These are phyloP conservation scores for Xenopus borealis DNA, from an alignment of 2,113 vertebrate species.

Conservation along the genomic window DNA sequence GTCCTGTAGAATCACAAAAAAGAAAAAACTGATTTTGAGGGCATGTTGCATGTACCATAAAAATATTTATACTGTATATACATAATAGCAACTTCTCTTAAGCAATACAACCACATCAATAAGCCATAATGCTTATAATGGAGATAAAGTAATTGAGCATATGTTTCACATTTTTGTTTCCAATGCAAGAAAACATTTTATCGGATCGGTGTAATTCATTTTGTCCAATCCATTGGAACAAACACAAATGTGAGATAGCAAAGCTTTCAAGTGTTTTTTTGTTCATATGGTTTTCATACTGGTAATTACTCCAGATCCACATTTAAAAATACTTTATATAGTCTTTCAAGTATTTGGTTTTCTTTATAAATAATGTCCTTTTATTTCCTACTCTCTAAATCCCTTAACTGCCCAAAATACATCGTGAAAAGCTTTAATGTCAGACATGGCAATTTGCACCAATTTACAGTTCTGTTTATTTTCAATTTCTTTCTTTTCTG, in stretches of 20 bases:
- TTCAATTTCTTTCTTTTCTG: conserved; percentile 25
- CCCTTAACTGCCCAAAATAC: conserved; percentile 23
- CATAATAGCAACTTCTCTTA: too few species aligned
- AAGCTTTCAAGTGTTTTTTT: conserved; percentile 12
- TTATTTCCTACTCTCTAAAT: conserved; percentile 7
- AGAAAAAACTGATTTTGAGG: too few species aligned
- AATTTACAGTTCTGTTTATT: conserved; percentile 28
- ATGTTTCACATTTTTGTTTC: too few species aligned
- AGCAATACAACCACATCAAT: too few species aligned
- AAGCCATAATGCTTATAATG: too few species aligned
- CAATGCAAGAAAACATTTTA: not conserved
- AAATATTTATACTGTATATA: too few species aligned
- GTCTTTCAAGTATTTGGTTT: conserved; percentile 28
- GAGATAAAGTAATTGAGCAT: too few species aligned
- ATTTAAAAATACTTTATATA: conserved; percentile 23
- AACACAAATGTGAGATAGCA: conserved; percentile 15
- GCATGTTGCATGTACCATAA: too few species aligned
- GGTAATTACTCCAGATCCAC: conserved; percentile 17
- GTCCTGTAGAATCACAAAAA: too few species aligned
- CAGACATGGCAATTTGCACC: conserved; percentile 29
- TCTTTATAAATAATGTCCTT: conserved; percentile 11
- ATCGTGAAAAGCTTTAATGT: conserved; percentile 10
- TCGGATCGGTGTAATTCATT: not conserved
- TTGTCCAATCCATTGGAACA: conserved; percentile 18
- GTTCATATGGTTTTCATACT: conserved; percentile 26